These are phyloP conservation scores for Malurus cyaneus DNA, from an alignment of 2,113 vertebrate genomes.

Conservation along the genomic window DNA sequence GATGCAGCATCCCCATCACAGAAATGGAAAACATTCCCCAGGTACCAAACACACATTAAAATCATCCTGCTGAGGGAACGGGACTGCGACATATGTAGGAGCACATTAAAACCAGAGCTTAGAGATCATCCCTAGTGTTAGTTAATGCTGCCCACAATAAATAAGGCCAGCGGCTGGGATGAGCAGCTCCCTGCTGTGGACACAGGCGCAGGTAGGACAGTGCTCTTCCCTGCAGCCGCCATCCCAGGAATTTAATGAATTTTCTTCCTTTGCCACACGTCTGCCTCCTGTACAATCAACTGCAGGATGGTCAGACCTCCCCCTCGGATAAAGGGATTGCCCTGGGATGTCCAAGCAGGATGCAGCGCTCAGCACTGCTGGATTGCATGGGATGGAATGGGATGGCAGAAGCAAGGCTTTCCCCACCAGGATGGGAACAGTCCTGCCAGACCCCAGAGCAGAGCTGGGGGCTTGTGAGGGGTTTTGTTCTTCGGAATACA, in stretches of 20 bases:
- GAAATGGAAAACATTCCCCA: background rate
- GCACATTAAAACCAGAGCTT: background rate
- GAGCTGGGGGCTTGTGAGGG: background rate
- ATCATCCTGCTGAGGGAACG: background rate
- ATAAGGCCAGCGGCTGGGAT: background rate
- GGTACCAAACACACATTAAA: background rate
- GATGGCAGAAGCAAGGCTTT: fast-evolving
- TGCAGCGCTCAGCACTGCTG: fast-evolving
- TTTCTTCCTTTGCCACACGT: background rate
- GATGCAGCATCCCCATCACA: background rate
- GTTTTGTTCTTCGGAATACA: background rate
- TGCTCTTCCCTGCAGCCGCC: background rate
- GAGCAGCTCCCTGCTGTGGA: background rate
- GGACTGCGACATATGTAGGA: fast-evolving
- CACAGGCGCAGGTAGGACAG: background rate
- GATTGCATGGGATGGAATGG: background rate
- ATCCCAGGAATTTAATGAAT: background rate
- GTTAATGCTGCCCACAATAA: background rate
- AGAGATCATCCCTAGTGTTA: background rate
- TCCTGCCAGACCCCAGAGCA: background rate
- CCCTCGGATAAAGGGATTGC: background rate
- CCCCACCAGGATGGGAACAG: background rate
- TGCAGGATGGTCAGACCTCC: background rate
- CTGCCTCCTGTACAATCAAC: background rate
- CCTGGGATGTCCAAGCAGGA: fast-evolving